Base-by-base conservation (phyloP, 2,888 invertebrate genomes). In the Polietes domitor region DNA sequence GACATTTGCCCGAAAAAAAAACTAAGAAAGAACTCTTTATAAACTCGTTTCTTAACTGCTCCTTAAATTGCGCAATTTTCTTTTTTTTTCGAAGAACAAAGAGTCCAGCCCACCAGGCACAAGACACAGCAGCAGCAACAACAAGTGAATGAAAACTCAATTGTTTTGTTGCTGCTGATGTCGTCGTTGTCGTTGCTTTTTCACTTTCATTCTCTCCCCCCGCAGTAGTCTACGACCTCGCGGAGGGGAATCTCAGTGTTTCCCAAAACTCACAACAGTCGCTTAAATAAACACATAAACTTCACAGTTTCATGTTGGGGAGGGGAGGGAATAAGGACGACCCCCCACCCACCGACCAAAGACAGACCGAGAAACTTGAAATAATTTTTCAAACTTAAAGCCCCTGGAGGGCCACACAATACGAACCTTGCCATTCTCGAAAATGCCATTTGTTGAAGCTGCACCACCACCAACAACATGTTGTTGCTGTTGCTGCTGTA, bases 361-460 rank as follows among this genome's bases (percentile, higher is more conserved):
- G 10, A 37, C 37, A 37, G 37, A 37, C 32, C 7, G 10, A 37
- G 21, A 77, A 72, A 76, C 63, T 77, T 77, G 26, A 78, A 73
- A 80, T 80, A 65, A 79, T 71, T 85, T 79, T 17, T 10, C 37
- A 55, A 55, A 55, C 19, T 24, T 53, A 73, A 63, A 10, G 47
- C 65, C 37, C 47, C 17, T 12, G 17, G 50, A 0, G 43, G 55
- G 47, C 15, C 65, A 26, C 37, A n/a, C 17, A 50, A 26, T 75
- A 86, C 88, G 71, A 83, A 92, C 92, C 90, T 90, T 91, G 87
- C 91, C 91, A 86, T 92, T 92, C 85, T 91, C 90, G 77, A 90
- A 86, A 85, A 89, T 87, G 86, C 90, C 90, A 88, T 90, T 90
- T 87, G 88, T 86, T 85, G 88, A 83, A 76, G 85, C 72, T 76